Percentiles rank a stretch among this genome's conserved stretches.
Evolutionary conservation across 2,888 invertebrate species (phyloP).

Genomic region (Caenorhabditis sulstoni): DNA sequence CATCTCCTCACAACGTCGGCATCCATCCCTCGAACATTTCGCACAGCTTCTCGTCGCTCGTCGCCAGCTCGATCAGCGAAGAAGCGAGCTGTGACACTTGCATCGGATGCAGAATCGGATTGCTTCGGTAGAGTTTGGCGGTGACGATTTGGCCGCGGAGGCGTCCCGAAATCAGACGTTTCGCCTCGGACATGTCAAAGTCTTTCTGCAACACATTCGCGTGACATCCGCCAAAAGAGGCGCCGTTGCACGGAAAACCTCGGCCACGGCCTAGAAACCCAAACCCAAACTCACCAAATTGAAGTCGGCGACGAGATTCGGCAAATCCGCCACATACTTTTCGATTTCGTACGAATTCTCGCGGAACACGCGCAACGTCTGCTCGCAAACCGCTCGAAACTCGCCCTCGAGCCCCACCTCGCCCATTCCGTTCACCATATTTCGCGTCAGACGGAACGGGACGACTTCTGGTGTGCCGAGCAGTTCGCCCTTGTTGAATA

Average conservation of each 20-base stretch:
- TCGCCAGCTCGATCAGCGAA: constrained; percentile 93
- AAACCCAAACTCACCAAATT: constrained; percentile 22
- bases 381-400: constrained; percentile 71
- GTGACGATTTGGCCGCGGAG: constrained; percentile 55
- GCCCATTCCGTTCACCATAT: constrained; percentile 95
- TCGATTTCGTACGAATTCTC: constrained; percentile 85
- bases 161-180: constrained; percentile 43
- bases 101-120: constrained; percentile 64
- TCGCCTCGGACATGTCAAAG: constrained; percentile 56
- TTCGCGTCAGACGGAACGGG: constrained; percentile 94
- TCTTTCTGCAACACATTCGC: too few species aligned
- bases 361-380: constrained; percentile 86
- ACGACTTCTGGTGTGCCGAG: constrained; percentile 80
- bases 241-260: too few species aligned
- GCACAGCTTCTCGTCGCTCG: constrained; percentile 90
- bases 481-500: constrained; percentile 88
- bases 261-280: too few species aligned
- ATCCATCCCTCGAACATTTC: constrained; percentile 99
- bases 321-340: constrained; percentile 55
- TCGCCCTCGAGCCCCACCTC: constrained; percentile 92
- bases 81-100: constrained; percentile 84
- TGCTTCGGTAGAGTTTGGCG: constrained; percentile 44
- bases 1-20: constrained; percentile 89
- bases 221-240: too few species aligned
- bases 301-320: constrained; percentile 44